Evolutionary conservation across 2,797 vertebrate species (phyloP), one percentile per base, ranked within the genome.

Genomic region (Fistularia tabacaria): DNA sequence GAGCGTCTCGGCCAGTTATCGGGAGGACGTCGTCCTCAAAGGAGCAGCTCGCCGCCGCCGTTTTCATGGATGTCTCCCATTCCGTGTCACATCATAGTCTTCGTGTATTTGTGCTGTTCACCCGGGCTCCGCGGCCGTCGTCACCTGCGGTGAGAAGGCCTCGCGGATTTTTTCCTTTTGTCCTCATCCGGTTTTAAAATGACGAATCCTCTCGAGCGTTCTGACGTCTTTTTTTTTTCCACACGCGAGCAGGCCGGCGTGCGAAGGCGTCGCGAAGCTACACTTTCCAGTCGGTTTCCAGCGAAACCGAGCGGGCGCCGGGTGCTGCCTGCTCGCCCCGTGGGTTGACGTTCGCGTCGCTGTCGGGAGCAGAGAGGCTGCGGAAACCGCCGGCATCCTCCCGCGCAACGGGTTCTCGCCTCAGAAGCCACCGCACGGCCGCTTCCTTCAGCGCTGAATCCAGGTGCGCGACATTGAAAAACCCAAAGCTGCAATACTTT

Each of bases 261-360:
- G 52, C 57, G 78, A 80, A 66, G 81, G 82, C 77, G 82, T 84
- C 49, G 40, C 48, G 65, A 69, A 68, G 74, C 62, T 62, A 52
- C 64, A 52, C 56, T 85, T 85, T 76, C 78, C 83, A 69, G 65
- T 66, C 68, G 59, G 56, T 85, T 85, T 87, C 76, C 79, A 76
- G 73, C 86, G 75, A 82, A 79, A 78, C 58, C 39, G 71, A 39
- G 53, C 47, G 42, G 71, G 57, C 3, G 44, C 47, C 38, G 37
- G 64, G 61, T 25, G 11, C 65, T 43, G 6, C 64, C 58, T 59
- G 73, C 70, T 69, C 71, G 36, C 69, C 74, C 47, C 76, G 84
- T 71, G 82, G 85, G 61, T 65, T 66, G 58, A 70, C 64, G n/a
- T 67, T 57, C 49, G 47, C 69, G 72, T 71, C 72, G 64, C 76